Percentiles rank a stretch among this genome's conserved stretches.
These are phyloP conservation scores for Hippoglossus stenolepis DNA, from an alignment of 2,113 vertebrate genomes.

Conservation along the genomic window DNA sequence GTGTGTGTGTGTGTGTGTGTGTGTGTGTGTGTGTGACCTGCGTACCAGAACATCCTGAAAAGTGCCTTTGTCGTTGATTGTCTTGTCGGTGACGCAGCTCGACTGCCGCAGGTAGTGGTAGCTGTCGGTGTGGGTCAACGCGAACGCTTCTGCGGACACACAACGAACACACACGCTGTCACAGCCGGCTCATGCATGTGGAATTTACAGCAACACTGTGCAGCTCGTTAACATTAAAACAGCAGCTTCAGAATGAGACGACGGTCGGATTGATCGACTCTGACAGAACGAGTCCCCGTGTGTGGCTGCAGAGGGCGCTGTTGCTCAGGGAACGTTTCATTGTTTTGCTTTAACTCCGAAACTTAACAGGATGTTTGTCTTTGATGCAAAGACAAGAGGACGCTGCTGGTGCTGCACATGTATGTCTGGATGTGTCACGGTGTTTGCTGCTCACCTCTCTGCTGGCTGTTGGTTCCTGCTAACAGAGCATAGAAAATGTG, in stretches of 20 bases:
- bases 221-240: too few species aligned
- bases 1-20: too few species aligned
- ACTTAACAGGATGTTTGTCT: too few species aligned
- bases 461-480: constrained; percentile 87
- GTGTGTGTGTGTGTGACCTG: too few species aligned
- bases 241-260: too few species aligned
- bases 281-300: not conserved
- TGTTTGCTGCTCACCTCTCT: constrained; percentile 75
- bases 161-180: not conserved
- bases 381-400: too few species aligned
- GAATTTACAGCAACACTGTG: too few species aligned
- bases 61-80: constrained; percentile 86
- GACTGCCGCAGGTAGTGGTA: constrained; percentile 88
- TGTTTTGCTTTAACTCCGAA: too few species aligned
- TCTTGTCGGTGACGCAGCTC: constrained; percentile 82
- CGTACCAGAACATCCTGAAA: not conserved
- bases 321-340: not conserved
- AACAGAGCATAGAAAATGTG: constrained; percentile 98
- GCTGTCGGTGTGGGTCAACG: constrained; percentile 79
- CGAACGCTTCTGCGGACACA: constrained; percentile 87
- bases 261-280: not conserved
- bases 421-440: too few species aligned
- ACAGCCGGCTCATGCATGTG: too few species aligned
- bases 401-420: not conserved
- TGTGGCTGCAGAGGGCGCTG: not conserved